Base-by-base conservation (phyloP, 1,140 invertebrate genomes). In the Bombus fervidus region DNA sequence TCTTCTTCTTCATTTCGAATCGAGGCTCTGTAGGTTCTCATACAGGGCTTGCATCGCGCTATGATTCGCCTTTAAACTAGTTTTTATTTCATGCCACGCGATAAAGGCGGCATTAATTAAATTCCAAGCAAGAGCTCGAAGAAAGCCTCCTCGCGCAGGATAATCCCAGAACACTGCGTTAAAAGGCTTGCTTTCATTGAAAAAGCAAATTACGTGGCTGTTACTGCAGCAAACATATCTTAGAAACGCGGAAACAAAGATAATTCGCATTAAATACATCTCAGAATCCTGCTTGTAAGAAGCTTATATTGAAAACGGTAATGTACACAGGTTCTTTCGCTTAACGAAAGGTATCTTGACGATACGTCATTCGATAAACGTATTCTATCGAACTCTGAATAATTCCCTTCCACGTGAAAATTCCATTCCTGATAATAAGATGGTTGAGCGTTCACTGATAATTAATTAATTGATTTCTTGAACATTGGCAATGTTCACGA, bases 31-130 rank as follows among this genome's bases (percentile, higher is more conserved):
- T 0, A 39, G 34, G 12, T 2, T 72, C 13, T 41, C 25, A 28
- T 15, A 3, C 12, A 41, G 39, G 18, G 12, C 5, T 31, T 41
- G 13, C 71, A 39, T 39, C 69, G 12, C 41, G 22, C 13, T 10
- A 25, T 43, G 37, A 25, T 31, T 31, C 37, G 25, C 25, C 25
- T 28, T 39, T 34, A 22, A 57, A 34, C 69, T 28, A 25, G 34
- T 57, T 77, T 76, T 69, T 68, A 83, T 68, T 53, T 43, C 68
- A 25, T 43, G 43, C n/a, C 15, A 25, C 43, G 64, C 25, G 64
- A 53, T 68, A 66, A 66, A 34, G 43, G 31, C 43, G 34, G 31
- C 41, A 68, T 83, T 83, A 83, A 77, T 83, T 77, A 77, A 68
- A 83, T 68, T 69, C 43, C 43, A 25, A 53, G 73, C 62, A 77